Base-by-base conservation (phyloP, 2,888 invertebrate species). In the Amblyjoppa fuscipennis region DNA sequence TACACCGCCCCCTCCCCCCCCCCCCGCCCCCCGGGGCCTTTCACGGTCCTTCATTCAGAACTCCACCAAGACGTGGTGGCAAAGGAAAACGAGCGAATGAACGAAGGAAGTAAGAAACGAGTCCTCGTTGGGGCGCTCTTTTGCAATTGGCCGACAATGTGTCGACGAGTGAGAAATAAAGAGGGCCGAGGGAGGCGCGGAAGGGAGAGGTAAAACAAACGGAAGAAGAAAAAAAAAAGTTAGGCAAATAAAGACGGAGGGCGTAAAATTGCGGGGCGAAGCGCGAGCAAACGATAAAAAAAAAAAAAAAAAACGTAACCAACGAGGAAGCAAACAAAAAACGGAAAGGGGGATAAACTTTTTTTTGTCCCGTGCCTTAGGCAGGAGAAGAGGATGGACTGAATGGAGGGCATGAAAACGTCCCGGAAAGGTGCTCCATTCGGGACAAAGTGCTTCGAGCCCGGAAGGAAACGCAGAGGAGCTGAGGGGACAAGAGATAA, bases 101-200 rank as follows among this genome's bases (percentile, higher is more conserved):
- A 70, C 69, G 73, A 64, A 69, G 69, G n/a, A 82, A 59, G 75
- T 53, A 85, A 89, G 70, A 82, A 89, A 89, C 61, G 68, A 64
- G 74, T 56, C 41, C 45, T 61, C 51, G 80, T 83, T 45, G 51
- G 87, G 78, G 70, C 77, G 84, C 79, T 83, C 78, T 77, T 76
- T 87, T 86, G 83, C 89, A 89, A 90, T 90, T 89, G 91, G 90
- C 88, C 75, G 87, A 90, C 90, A 90, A 89, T 88, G 85, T 85
- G 83, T 70, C 80, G 64, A 85, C 70, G 82, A 73, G 79, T 45
- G 76, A 81, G 81, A 64, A 81, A 82, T 78, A 79, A 80, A 61
- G 77, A 69, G 70, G 68, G 41, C 49, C 61, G 6, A 20, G 53
- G 41, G 20, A 51, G 61, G 59, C 2, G 75, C 74, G 25, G 25